Evolutionary conservation across 2,113 vertebrate species (phyloP).

Genomic region (Natator depressus): DNA sequence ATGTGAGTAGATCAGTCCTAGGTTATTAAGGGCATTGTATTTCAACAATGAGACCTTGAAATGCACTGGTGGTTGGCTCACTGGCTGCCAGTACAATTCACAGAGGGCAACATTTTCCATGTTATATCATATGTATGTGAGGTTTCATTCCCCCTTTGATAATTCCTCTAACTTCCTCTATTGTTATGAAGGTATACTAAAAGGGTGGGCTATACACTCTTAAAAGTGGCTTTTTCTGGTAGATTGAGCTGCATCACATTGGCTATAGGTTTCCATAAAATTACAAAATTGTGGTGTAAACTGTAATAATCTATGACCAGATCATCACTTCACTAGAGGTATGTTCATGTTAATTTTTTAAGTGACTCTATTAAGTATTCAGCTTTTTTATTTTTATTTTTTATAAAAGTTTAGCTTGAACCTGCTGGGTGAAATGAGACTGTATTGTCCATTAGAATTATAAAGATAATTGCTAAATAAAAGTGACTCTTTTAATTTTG

Average conservation of each 20-base stretch:
- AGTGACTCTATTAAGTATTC: conserved; percentile 20
- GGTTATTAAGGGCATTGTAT: conserved; percentile 62
- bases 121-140: background rate
- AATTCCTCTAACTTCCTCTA: background rate
- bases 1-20: conserved; percentile 55
- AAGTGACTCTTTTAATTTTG: conserved; percentile 52
- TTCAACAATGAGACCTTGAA: conserved; percentile 61
- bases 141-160: conserved; percentile 22
- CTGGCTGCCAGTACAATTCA: conserved; percentile 34
- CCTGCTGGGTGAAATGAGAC: conserved; percentile 16
- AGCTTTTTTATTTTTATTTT: conserved; percentile 31
- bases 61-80: conserved; percentile 32
- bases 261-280: conserved; percentile 11
- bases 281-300: conserved; percentile 27
- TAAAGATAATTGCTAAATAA: conserved; percentile 50
- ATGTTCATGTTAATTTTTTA: conserved; percentile 63
- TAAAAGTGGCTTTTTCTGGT: conserved; percentile 5
- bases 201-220: background rate
- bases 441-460: conserved; percentile 26
- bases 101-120: conserved; percentile 16
- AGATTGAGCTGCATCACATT: conserved; percentile 16
- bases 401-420: conserved; percentile 53
- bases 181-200: background rate
- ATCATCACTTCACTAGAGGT: conserved; percentile 50
- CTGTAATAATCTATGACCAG: conserved; percentile 58